Percentiles rank a stretch among this genome's conserved stretches.
These are phyloP conservation scores for Cacatua alba DNA, from an alignment of 2,113 vertebrate species.

Conservation along the genomic window DNA sequence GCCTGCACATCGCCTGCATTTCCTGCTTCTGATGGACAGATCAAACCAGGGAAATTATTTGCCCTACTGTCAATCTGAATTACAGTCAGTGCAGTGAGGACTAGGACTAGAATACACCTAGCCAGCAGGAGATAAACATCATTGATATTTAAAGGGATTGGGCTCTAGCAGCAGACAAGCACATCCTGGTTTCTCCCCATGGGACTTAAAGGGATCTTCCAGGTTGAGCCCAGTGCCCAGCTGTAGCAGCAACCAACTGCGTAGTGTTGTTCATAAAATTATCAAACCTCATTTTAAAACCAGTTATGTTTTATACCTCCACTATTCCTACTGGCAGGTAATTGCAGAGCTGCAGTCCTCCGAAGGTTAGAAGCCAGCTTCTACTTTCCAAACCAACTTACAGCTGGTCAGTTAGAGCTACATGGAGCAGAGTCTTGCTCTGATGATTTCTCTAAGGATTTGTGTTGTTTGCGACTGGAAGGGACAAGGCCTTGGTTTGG, in stretches of 20 bases:
- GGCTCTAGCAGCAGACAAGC: not conserved
- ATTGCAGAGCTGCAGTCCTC: not conserved
- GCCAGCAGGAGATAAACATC: not conserved
- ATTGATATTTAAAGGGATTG: not conserved
- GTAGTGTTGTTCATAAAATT: not conserved
- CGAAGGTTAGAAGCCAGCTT: not conserved
- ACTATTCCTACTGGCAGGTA: not conserved
- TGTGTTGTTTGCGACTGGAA: not conserved
- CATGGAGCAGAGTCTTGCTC: not conserved
- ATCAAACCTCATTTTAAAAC: not conserved
- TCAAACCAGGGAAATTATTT: not conserved
- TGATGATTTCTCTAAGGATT: not conserved
- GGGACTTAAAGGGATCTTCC: not conserved
- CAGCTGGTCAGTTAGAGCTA: not conserved
- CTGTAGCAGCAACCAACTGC: not conserved
- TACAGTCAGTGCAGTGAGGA: not conserved
- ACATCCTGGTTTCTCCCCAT: not conserved
- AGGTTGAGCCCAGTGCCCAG: not conserved
- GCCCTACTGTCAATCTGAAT: not conserved
- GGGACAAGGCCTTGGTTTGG: not conserved
- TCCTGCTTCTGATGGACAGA: not conserved
- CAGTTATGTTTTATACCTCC: not conserved
- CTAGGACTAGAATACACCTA: not conserved
- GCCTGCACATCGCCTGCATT: not conserved
- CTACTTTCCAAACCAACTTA: not conserved